phyloP scores from a whole-genome alignment of 2,113 vertebrate genomes.

The Neoarius graeffei region DNA sequence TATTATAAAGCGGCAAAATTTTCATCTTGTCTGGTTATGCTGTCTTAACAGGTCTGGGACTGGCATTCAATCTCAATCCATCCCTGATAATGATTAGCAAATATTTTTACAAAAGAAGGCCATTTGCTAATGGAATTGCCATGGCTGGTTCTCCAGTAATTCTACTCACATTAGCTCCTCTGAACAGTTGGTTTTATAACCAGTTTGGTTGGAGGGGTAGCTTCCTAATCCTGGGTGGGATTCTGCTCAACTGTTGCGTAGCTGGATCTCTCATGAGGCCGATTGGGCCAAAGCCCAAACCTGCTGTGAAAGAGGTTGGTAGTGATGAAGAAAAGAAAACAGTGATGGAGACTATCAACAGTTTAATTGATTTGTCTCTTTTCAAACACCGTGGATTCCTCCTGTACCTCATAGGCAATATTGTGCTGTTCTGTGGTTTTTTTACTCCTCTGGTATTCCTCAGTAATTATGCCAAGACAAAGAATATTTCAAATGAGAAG shows the following conservation, averaged over 20 bases:
- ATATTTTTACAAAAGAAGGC: conserved; percentile 91
- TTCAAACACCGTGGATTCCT: conserved; percentile 94
- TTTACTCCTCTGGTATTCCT: conserved; percentile 95
- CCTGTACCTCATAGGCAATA: conserved; percentile 87
- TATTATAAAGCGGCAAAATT: not conserved
- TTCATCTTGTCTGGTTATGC: not conserved
- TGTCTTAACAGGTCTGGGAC: conserved; percentile 82
- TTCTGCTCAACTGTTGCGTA: conserved; percentile 92
- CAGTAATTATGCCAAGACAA: conserved; percentile 92
- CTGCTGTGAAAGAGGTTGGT: conserved; percentile 62
- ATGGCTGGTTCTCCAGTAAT: conserved; percentile 97
- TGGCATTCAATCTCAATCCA: conserved; percentile 96
- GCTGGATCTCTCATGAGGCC: conserved; percentile 95
- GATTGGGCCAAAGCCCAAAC: conserved; percentile 82
- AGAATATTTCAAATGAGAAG: conserved; percentile 83
- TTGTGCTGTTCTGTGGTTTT: conserved; percentile 93
- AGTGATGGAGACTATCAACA: conserved; percentile 78
- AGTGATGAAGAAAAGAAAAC: conserved; percentile 68
- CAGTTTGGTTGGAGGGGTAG: conserved; percentile 93
- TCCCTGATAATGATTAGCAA: conserved; percentile 97
- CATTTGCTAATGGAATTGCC: conserved; percentile 91
- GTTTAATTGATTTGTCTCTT: conserved; percentile 87
- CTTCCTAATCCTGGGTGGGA: conserved; percentile 90
- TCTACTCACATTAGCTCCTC: conserved; percentile 88
- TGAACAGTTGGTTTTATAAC: conserved; percentile 89